Conservation (phyloP, 2,888 invertebrate genomes). For the Drosophila borborema region DNA sequence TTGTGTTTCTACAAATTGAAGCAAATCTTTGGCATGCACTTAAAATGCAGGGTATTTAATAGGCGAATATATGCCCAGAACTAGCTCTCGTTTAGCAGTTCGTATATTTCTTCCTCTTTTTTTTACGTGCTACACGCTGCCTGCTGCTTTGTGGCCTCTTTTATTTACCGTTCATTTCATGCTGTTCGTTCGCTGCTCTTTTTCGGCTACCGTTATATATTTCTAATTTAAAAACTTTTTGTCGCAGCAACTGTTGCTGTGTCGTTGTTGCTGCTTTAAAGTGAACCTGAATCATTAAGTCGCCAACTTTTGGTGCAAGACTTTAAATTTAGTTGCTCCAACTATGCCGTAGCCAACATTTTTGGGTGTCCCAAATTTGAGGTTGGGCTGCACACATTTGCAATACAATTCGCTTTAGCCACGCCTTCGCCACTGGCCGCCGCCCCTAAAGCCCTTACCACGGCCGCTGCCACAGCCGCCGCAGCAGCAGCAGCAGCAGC, state of each 20-base stretch:
- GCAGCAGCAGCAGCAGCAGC: background rate
- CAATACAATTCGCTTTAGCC: conserved; percentile 52
- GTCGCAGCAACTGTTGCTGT: conserved; percentile 37
- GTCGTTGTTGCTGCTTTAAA: conserved; percentile 33
- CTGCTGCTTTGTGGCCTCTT: conserved; percentile 17
- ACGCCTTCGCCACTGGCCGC: background rate
- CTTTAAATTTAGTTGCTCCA: conserved; percentile 5
- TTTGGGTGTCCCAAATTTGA: conserved; percentile 9
- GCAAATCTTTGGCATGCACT: background rate
- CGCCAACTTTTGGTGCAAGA: conserved; percentile 11
- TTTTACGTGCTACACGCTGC: conserved; percentile 1
- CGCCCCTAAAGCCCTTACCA: background rate
- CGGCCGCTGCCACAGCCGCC: background rate
- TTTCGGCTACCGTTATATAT: conserved; percentile 26
- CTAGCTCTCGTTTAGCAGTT: background rate
- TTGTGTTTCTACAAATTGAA: too few species aligned
- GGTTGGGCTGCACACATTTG: conserved; percentile 13
- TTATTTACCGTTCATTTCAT: conserved; percentile 65
- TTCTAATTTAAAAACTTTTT: conserved; percentile 52
- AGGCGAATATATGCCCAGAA: background rate
- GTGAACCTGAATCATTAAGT: conserved; percentile 15
- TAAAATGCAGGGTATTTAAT: background rate
- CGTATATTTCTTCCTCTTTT: conserved; percentile 1
- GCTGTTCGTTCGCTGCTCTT: conserved; percentile 24
- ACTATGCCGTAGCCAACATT: conserved; percentile 9